Percentiles rank a stretch among this genome's conserved stretches.
These are phyloP conservation scores for Drosophila takahashii DNA, from an alignment of 1,140 invertebrate species.

Conservation along the genomic window DNA sequence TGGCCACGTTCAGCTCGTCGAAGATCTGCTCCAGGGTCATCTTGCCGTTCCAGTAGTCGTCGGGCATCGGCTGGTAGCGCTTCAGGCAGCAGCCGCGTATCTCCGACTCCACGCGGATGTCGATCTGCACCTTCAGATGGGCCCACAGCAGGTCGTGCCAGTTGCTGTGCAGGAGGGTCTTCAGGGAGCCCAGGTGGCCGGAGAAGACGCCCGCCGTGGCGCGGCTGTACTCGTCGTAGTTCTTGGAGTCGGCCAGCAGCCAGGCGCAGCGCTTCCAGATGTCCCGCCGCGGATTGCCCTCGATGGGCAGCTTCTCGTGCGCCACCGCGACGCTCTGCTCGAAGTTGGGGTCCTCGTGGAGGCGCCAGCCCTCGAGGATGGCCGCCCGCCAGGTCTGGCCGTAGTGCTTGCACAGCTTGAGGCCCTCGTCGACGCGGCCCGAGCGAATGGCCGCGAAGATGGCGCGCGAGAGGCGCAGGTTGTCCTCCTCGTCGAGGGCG, in stretches of 20 bases:
- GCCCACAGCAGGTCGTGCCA: slow-evolving; percentile 98
- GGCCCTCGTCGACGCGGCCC: slow-evolving; percentile 93
- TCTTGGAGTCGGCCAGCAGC: slow-evolving; percentile 87
- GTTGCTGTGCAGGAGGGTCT: slow-evolving; percentile 89
- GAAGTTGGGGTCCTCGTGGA: slow-evolving; percentile 93
- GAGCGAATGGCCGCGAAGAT: slow-evolving; percentile 93
- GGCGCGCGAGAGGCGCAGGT: slow-evolving; percentile 89
- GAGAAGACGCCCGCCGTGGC: slow-evolving; percentile 92
- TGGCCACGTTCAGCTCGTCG: slow-evolving; percentile 87
- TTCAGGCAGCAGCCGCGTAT: slow-evolving; percentile 85
- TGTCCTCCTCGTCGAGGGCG: slow-evolving; percentile 95
- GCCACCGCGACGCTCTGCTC: slow-evolving; percentile 73
- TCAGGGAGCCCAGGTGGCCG: slow-evolving; percentile 91
- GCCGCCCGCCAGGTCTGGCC: slow-evolving; percentile 96
- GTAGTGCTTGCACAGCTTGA: slow-evolving; percentile 92
- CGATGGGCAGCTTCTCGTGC: slow-evolving; percentile 86
- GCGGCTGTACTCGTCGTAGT: slow-evolving; percentile 87
- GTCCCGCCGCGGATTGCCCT: slow-evolving; percentile 94
- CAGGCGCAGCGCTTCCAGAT: slow-evolving; percentile 95
- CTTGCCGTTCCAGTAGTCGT: slow-evolving; percentile 92
- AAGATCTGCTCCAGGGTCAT: slow-evolving; percentile 91
- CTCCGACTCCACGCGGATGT: slow-evolving; percentile 92
- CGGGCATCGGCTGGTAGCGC: slow-evolving; percentile 88
- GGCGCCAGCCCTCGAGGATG: slow-evolving; percentile 94
- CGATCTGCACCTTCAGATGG: slow-evolving; percentile 92